Percentiles rank a stretch among this genome's conserved stretches.
These are phyloP conservation scores for Lepidurus arcticus DNA, from an alignment of 1,140 invertebrate species.

Conservation along the genomic window DNA sequence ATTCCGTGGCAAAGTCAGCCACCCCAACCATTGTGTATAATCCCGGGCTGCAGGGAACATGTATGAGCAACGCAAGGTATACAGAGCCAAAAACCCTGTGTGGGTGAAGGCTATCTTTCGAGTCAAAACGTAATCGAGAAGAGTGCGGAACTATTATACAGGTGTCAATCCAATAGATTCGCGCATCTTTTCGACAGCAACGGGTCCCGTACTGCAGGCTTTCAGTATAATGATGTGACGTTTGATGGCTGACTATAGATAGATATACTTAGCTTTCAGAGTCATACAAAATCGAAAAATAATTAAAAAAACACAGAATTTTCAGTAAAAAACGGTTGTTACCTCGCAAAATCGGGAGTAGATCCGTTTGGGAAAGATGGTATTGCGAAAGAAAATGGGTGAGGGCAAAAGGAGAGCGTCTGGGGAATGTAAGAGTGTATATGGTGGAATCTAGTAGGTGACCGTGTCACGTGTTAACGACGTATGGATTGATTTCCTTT, in stretches of 20 bases:
- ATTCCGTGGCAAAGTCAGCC: no score
- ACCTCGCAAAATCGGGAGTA: no score
- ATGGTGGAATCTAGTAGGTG: not conserved
- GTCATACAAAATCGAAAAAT: no score
- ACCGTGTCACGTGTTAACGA: not conserved
- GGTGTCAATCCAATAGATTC: conserved; percentile 14
- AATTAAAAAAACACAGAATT: no score
- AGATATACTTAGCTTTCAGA: not conserved
- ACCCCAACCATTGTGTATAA: not conserved
- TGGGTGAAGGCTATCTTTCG: not conserved
- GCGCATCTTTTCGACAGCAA: not conserved
- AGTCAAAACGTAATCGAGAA: not conserved
- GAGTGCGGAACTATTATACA: conserved; percentile 2
- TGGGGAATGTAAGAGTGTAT: not conserved
- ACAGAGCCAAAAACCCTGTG: not conserved
- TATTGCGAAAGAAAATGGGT: not conserved
- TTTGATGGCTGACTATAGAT: not conserved
- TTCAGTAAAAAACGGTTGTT: no score
- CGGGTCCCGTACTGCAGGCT: not conserved
- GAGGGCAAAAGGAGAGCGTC: not conserved
- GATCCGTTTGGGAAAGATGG: not conserved
- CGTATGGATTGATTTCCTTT: not conserved
- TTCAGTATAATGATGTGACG: not conserved
- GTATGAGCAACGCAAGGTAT: not conserved
- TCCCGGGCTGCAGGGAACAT: not conserved